Base-by-base conservation (phyloP, 1,140 invertebrate genomes). In the Trachymyrmex cornetzi region DNA sequence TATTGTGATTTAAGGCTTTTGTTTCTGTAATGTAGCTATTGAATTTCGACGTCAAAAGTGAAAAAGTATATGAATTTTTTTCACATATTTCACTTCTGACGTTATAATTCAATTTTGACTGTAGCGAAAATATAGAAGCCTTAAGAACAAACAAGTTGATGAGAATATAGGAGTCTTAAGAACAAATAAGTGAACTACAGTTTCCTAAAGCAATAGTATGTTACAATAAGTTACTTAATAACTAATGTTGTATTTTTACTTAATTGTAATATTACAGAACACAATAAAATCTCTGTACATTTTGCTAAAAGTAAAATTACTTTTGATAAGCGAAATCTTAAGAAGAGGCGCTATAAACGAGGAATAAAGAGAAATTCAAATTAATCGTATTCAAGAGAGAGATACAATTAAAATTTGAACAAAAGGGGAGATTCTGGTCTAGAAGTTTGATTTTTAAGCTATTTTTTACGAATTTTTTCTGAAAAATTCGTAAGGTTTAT, bases 261-360 rank as follows among this genome's bases (percentile, higher is more conserved):
- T 72, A 82, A 38, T 80, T 24, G 16, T 80, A 69, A 81, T 75
- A 75, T 50, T 74, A 61, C 14, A 61, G 24, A 84, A 71, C 50
- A 57, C 50, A 71, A 74, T 84, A 14, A 74, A 71, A n/a, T 84
- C 22, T 81, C 27, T 84, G 80, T 75, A 84, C 80, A 84, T 84
- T 84, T 61, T 74, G 19, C 69, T 75, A 84, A 27, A 61, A 74
- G 34, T 34, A 59, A 84, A 74, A 48, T 38, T 16, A 61, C 34
- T 11, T 71, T 71, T 71, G 53, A 71, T 24, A 74, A 72, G 5
- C 5, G 7, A 44, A 59, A 74, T 82, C 19, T 30, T 61, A 9
- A 34, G 1, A 59, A 48, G 2, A 61, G 12, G 1, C 3, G 0
- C n/a, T 2, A 27, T 14, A 61, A 48, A 44, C 3, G 11, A 48